Base-by-base conservation (phyloP, 2,888 invertebrate species). In the Podotricha telesiphe region DNA sequence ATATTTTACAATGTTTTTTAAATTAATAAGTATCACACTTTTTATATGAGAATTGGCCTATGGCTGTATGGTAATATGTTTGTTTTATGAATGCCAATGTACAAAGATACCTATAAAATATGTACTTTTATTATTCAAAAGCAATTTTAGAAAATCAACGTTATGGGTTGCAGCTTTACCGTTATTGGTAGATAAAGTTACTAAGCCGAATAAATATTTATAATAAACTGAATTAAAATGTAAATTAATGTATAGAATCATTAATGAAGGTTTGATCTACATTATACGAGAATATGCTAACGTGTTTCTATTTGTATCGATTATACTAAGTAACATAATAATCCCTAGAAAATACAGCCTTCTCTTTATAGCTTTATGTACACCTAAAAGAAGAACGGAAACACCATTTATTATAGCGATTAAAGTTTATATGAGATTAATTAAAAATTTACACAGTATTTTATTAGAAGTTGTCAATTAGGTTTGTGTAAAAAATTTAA, bases 241-340 rank as follows among this genome's bases (percentile, higher is more conserved):
- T 86, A 83, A 86, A 86, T 87, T 83, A 85, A 85, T 86, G 83
- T 84, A 82, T 82, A 82, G 80, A 79, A 79, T 80, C 81, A 86
- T 85, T 84, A 86, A 86, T 77, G 78, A 80, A 82, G 80, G 77
- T 78, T 78, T 78, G 76, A 73, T 77, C 78, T 77, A 80, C 78
- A 82, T 80, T 79, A 76, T 75, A 77, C 74, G 73, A 74, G 75
- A 75, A 75, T 75, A 77, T 76, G 75, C 77, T 75, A 75, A 74
- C 75, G 73, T 75, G 74, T 76, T 75, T 78, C 71, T 73, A 73
- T 74, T 76, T 71, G 73, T 76, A 74, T 75, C 74, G 68, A 74
- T 75, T 71, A 70, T 70, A 66, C 61, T 72, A 72, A 73, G 71
- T 75, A 72, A 75, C 48, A 34, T 69, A 55, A 73, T 70, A 70